These are phyloP conservation scores for Drosophila leonis DNA, from an alignment of 2,888 invertebrate genomes.

Conservation along the genomic window DNA sequence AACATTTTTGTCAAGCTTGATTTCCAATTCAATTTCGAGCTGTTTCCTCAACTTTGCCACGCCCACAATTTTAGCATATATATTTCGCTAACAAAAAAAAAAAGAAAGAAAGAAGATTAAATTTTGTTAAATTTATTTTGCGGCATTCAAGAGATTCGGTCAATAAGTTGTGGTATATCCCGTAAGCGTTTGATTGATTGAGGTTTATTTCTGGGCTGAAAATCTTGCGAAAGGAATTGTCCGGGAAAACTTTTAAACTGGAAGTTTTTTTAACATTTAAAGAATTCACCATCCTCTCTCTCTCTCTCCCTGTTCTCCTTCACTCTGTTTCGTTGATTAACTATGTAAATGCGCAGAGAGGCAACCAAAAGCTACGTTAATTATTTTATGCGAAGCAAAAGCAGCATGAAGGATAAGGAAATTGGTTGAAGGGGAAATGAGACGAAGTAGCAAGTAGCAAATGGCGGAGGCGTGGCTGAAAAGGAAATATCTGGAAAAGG, in stretches of 20 bases:
- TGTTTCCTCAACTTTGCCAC: conserved; percentile 13
- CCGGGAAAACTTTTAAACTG: neutral
- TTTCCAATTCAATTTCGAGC: conserved; percentile 35
- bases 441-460: neutral
- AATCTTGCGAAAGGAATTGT: conserved; percentile 3
- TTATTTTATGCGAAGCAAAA: conserved; percentile 66
- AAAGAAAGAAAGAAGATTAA: conserved; percentile 31
- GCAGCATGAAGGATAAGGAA: conserved; percentile 11
- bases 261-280: neutral
- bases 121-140: conserved; percentile 27
- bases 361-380: conserved; percentile 65
- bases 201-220: neutral
- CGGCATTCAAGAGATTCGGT: conserved; percentile 20
- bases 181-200: neutral
- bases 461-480: neutral
- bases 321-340: conserved; percentile 47
- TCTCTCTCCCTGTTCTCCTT: neutral
- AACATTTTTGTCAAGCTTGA: conserved; percentile 26
- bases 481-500: neutral
- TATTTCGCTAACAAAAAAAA: conserved; percentile 5
- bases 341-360: conserved; percentile 63
- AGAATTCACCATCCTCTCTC: neutral
- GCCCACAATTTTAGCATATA: conserved; percentile 11
- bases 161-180: conserved; percentile 7
- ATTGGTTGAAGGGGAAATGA: neutral